phyloP scores from a whole-genome alignment of 2,888 invertebrate genomes.

The Himalopsyche japonica region DNA sequence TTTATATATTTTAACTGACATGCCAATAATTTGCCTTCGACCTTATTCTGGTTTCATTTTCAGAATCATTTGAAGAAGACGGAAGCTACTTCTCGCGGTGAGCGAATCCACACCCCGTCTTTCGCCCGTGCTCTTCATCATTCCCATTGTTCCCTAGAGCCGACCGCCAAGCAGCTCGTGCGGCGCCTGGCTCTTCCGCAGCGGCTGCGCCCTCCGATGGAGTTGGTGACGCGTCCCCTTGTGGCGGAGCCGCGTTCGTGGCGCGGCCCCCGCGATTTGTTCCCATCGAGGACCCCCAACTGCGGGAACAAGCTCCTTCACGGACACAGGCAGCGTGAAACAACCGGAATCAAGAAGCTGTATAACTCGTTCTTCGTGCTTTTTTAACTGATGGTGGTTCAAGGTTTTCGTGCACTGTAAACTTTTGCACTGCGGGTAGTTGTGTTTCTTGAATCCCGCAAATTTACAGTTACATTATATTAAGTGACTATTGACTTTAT shows the following conservation, averaged over 20 bases:
- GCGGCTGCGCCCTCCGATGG: neutral
- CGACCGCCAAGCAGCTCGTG: conserved; percentile 1
- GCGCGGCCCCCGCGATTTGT: neutral
- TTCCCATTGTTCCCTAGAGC: neutral
- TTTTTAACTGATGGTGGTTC: conserved; percentile 64
- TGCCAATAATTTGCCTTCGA: too few species aligned
- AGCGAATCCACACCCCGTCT: neutral
- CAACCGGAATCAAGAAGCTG: conserved; percentile 82
- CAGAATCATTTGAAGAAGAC: neutral
- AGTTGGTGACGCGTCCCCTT: neutral
- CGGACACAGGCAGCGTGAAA: conserved; percentile 81
- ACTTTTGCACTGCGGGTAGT: neutral
- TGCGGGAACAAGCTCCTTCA: conserved; percentile 62
- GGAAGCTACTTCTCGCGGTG: neutral
- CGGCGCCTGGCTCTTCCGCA: conserved; percentile 6
- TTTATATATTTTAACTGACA: too few species aligned
- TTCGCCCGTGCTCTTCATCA: neutral
- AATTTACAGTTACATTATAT: neutral
- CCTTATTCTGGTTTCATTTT: neutral
- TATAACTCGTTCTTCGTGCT: conserved; percentile 87
- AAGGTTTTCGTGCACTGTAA: neutral
- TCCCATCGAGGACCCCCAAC: neutral
- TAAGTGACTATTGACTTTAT: neutral
- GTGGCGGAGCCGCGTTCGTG: neutral
- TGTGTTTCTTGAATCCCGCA: neutral